Evolutionary conservation across 2,113 vertebrate species (phyloP), one percentile per base, ranked within the genome.

Genomic region (Rhegmatorhina hoffmannsi): DNA sequence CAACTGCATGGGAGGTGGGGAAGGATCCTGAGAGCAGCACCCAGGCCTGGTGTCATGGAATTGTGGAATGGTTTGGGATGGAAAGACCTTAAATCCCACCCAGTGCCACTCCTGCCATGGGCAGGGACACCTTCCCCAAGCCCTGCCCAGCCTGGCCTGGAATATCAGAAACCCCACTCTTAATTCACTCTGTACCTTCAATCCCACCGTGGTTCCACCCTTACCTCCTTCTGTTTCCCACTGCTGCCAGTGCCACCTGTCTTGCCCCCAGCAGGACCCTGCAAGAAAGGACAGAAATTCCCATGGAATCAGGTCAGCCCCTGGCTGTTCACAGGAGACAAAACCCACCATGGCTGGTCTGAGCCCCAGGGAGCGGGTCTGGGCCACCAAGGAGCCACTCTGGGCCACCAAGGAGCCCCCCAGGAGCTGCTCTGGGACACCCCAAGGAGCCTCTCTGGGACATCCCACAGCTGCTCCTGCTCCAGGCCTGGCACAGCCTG

Each of bases 111-210:
- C 25, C 24, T 50, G 49, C 49, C 49, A 26, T 31, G 53, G 52
- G 26, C 28, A 53, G 52, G 52, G 28, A 53, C 52, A 53, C 53
- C 17, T 55, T 33, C 10, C 53, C 17, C 29, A 33, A 8, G 53
- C 17, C 53, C 29, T 5, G 17, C 12, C 53, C 53, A 55, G 16
- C 53, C 53, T 33, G 53, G 29, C 53, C 53, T 55, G 53, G 53
- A 33, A 12, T 19, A 55, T 55, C 53, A 55, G 49, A 50, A 50
- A 50, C 14, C 14, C 49, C 56, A 6, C 10, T 34, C 63, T 50
- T 43, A 17, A 4, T 2, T 5, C 12, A 4, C 4, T 33, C 55
- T 28, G 17, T 8, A 33, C 10, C 40, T 52, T 46, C 0, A 11
- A 25, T 47, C 46, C 78, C 60, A 2, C 2, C 0, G 5, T 7